Base-by-base conservation (phyloP, 2,888 invertebrate species). In the Coremacera marginata region DNA sequence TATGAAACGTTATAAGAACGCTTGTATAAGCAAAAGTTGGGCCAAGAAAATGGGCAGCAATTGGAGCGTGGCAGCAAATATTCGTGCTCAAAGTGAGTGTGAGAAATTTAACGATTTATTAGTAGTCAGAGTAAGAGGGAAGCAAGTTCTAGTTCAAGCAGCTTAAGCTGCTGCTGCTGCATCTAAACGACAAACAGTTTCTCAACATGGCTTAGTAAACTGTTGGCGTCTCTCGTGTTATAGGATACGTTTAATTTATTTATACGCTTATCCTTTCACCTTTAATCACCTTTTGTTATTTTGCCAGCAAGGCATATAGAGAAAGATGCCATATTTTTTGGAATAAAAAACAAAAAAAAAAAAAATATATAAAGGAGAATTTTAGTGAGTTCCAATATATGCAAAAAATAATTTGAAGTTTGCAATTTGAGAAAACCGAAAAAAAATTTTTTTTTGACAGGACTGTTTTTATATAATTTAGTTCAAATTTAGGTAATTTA, bases 241-340 rank as follows among this genome's bases (percentile, higher is more conserved):
- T 62, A 60, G 31, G 52, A 57, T 79, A n/a, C 70, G 63, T 76
- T 77, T 76, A 76, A 79, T 79, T 77, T 79, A 79, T 79, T 75
- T 79, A 73, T 76, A 73, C 73, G 71, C 73, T 79, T 79, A 79
- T 79, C 79, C 76, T 79, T 79, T 79, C 75, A 79, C 79, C 79
- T 79, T 77, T 77, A 79, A 79, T 75, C 75, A 79, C 75, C 79
- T 77, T 65, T 55, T 44, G 75, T 60, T 68, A 73, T 73, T 65
- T 73, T 63, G 27, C 34, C 27, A 25, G 31, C 44, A 44, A 44
- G 44, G 44, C 44, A 44, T 2, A 14, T 14, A 7, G 11, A 34
- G n/a, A 14, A 31, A 27, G 63, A 16, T 34, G 63, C 27, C 31
- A 31, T 44, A 44, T 11, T 44, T 37, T 44, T 44, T 11, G 8